Percentiles rank a stretch among this genome's conserved stretches.
phyloP scores from a whole-genome alignment of 2,113 vertebrate genomes.

The Bufo bufo region DNA sequence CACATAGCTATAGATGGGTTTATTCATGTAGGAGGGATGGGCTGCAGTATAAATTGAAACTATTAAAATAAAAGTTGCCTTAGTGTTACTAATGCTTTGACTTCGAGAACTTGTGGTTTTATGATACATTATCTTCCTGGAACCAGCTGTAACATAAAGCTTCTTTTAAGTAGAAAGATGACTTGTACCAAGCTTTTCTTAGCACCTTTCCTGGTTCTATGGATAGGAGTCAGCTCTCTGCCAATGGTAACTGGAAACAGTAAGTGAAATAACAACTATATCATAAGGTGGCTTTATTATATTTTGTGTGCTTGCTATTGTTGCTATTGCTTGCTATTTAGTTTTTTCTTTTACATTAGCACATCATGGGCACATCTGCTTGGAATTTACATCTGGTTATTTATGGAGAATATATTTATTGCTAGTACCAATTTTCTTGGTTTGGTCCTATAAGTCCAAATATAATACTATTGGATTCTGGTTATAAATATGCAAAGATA shows the following conservation, averaged over 20 bases:
- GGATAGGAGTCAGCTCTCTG: background rate
- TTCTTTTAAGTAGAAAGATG: background rate
- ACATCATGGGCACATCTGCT: background rate
- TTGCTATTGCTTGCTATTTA: no score
- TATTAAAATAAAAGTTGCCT: slow-evolving; percentile 8
- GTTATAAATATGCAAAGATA: background rate
- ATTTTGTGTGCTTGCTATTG: background rate
- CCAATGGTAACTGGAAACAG: background rate
- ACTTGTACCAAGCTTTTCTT: background rate
- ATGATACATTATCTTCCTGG: background rate
- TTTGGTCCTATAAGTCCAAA: no score
- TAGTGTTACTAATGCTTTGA: background rate
- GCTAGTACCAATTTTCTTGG: background rate
- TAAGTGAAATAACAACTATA: slow-evolving; percentile 14
- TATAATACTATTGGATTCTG: background rate
- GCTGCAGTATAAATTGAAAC: background rate
- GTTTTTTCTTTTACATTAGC: background rate
- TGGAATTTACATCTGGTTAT: background rate
- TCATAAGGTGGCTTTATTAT: background rate
- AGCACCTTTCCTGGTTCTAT: slow-evolving; percentile 4
- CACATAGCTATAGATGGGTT: background rate
- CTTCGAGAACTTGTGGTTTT: background rate
- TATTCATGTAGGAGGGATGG: background rate
- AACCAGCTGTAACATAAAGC: background rate
- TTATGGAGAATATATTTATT: background rate